Conservation (phyloP, 2,113 vertebrate genomes). For the Epinephelus moara region DNA sequence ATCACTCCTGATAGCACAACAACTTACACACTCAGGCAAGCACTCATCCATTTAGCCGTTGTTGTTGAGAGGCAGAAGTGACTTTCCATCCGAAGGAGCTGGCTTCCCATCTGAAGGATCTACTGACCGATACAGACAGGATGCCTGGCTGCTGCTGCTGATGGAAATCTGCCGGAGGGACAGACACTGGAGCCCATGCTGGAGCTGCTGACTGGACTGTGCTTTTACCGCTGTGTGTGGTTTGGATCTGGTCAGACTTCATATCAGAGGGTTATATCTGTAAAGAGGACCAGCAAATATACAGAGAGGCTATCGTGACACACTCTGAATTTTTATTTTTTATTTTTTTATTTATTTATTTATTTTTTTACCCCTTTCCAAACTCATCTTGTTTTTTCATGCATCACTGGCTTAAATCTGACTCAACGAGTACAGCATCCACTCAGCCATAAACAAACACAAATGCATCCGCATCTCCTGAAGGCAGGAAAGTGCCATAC, state of each 20-base stretch:
- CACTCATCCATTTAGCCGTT: constrained; percentile 32
- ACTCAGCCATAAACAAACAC: constrained; percentile 41
- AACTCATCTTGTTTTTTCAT: constrained; percentile 28
- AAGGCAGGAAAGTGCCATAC: constrained; percentile 33
- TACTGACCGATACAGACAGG: constrained; percentile 43
- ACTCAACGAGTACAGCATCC: constrained; percentile 45
- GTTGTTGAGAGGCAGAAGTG: constrained; percentile 45
- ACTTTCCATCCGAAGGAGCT: constrained; percentile 49
- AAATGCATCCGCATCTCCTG: constrained; percentile 44
- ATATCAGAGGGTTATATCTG: neutral
- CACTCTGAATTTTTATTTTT: neutral
- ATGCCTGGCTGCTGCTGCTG: constrained; percentile 47
- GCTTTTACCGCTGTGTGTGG: constrained; percentile 12
- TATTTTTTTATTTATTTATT: too few relatives aligned
- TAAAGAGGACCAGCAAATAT: constrained; percentile 26
- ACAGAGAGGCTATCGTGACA: neutral
- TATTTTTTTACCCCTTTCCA: constrained; percentile 4
- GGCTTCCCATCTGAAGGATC: constrained; percentile 51
- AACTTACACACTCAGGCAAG: constrained; percentile 43
- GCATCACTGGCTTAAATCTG: constrained; percentile 44
- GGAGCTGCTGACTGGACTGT: constrained; percentile 24
- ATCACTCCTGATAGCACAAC: constrained; percentile 41
- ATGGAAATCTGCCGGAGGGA: constrained; percentile 48
- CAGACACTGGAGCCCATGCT: constrained; percentile 21
- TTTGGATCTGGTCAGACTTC: constrained; percentile 29